A percentile compares a stretch with the other conserved stretches of the same genome.
These are phyloP conservation scores for Tauraco erythrolophus DNA, from an alignment of 2,113 vertebrate species.

Conservation along the genomic window DNA sequence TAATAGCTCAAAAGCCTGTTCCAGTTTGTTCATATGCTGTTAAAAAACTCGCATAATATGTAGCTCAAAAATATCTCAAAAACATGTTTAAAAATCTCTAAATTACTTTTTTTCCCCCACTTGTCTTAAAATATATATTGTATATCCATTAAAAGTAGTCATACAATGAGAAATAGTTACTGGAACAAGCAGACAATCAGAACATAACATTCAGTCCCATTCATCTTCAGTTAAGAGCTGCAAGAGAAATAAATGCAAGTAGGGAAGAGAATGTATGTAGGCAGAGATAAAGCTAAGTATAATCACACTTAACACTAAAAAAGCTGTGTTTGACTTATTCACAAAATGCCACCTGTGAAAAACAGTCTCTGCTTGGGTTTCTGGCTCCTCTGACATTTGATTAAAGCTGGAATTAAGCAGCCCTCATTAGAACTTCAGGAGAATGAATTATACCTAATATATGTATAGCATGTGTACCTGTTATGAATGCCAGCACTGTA, in stretches of 20 bases:
- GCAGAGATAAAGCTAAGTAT: constrained; percentile 27
- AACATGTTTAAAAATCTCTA: background rate
- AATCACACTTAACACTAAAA: background rate
- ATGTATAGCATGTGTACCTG: constrained; percentile 54
- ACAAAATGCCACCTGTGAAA: constrained; percentile 49
- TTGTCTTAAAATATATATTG: background rate
- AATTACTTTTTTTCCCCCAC: background rate
- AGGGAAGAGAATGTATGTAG: background rate
- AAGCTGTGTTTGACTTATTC: constrained; percentile 12
- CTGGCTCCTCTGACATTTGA: constrained; percentile 59
- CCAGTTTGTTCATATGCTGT: background rate
- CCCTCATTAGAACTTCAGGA: constrained; percentile 59
- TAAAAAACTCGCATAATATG: background rate
- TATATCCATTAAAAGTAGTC: background rate
- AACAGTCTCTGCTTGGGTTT: constrained; percentile 43
- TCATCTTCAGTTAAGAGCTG: background rate
- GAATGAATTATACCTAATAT: constrained; percentile 55
- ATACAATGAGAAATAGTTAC: background rate
- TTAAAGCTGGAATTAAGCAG: constrained; percentile 66
- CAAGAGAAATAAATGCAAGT: background rate
- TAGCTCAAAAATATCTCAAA: background rate
- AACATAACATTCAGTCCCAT: background rate
- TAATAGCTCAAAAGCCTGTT: background rate
- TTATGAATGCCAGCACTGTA: constrained; percentile 25
- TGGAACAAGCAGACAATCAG: background rate